Conservation (phyloP, 2,888 invertebrate genomes). For the Cryptus armator region DNA sequence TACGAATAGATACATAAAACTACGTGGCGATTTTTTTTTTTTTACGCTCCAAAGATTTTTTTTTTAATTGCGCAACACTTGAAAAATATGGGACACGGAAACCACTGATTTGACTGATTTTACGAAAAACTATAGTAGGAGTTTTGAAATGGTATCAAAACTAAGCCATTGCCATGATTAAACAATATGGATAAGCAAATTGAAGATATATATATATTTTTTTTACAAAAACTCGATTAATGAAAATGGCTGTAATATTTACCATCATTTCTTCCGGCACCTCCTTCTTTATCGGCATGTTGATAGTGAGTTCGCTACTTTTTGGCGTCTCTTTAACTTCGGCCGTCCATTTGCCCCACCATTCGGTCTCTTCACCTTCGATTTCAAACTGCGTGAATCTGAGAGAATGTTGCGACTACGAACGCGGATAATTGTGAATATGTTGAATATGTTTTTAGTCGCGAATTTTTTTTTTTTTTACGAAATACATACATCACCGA, state of each 20-base stretch:
- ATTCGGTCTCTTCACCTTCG: constrained; percentile 29
- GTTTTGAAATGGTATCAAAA: background rate
- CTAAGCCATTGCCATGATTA: background rate
- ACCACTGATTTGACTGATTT: no score
- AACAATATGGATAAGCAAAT: no score
- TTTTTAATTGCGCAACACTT: background rate
- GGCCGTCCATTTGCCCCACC: constrained; percentile 4
- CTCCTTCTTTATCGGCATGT: constrained; percentile 43
- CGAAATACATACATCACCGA: constrained; percentile 55
- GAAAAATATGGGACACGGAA: no score
- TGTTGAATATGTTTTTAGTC: no score
- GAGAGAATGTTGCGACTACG: constrained; percentile 12
- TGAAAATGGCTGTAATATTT: background rate
- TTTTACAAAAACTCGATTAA: no score
- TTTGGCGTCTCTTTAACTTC: background rate
- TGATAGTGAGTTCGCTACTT: constrained; percentile 17
- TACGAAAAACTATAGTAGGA: no score
- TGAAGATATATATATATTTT: no score
- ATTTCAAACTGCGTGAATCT: background rate
- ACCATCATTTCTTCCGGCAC: constrained; percentile 46
- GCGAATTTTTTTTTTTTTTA: background rate
- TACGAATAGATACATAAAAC: background rate
- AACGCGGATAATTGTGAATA: background rate
- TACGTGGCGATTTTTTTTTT: background rate
- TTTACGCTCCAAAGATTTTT: background rate